phyloP scores from a whole-genome alignment of 1,140 invertebrate genomes.

The Drosophila malerkotliana region DNA sequence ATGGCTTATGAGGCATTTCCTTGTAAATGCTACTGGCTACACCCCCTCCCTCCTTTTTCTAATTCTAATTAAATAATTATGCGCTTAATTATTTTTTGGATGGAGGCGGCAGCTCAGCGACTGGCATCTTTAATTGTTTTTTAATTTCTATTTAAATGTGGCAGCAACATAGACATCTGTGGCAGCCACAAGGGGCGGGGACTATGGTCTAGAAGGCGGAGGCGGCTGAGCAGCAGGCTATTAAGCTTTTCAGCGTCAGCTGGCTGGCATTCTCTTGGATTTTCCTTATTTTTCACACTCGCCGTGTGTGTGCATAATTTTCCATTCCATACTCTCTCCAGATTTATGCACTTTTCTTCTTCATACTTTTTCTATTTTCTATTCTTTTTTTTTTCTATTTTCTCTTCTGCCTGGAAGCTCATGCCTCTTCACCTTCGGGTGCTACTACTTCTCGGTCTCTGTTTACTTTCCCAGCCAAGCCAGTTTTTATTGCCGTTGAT shows the following conservation, averaged over 20 bases:
- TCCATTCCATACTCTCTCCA: conserved; percentile 2
- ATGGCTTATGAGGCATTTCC: conserved; percentile 42
- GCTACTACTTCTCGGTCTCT: not conserved
- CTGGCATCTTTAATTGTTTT: conserved; percentile 55
- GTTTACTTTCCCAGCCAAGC: conserved; percentile 5
- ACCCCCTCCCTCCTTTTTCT: conserved; percentile 7
- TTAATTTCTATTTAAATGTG: conserved; percentile 54
- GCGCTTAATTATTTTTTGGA: conserved; percentile 63
- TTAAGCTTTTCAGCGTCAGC: conserved; percentile 11
- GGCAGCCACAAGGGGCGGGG: not conserved
- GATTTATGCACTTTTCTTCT: conserved; percentile 34
- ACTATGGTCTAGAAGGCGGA: not conserved
- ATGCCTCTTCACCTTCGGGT: not conserved
- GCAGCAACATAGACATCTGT: conserved; percentile 24
- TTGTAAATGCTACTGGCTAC: conserved; percentile 11
- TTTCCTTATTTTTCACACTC: not conserved
- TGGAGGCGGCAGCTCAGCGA: not conserved
- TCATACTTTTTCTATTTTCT: not conserved
- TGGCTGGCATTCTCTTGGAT: not conserved
- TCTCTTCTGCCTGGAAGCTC: not conserved
- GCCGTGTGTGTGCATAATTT: conserved; percentile 27
- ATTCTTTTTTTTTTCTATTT: not conserved
- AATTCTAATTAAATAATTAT: conserved; percentile 69
- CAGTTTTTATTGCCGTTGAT: conserved; percentile 22
- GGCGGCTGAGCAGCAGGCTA: not conserved